Evolutionary conservation across 2,888 invertebrate genomes (phyloP).

Genomic region (Leptinotarsa rubiginosa): DNA sequence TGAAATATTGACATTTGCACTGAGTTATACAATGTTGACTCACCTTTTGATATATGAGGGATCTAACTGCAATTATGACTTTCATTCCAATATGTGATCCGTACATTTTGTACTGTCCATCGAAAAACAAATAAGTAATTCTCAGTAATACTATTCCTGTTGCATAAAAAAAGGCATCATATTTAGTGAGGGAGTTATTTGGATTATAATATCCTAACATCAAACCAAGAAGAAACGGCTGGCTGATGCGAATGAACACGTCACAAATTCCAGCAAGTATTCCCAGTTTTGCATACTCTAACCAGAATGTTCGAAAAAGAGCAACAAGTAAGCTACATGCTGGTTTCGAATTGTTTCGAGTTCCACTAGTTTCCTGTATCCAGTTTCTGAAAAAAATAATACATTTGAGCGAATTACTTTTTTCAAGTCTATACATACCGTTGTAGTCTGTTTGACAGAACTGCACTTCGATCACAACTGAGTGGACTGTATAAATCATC

Average conservation of each 20-base stretch:
- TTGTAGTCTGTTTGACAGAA: conserved; percentile 63
- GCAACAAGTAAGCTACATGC: conserved; percentile 74
- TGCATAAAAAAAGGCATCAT: conserved; percentile 73
- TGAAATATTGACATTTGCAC: too few relatives aligned
- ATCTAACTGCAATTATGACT: conserved; percentile 82
- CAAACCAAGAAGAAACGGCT: conserved; percentile 74
- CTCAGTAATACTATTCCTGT: conserved; percentile 69
- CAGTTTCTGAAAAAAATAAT: conserved; percentile 70
- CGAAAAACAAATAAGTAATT: conserved; percentile 69
- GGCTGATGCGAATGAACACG: conserved; percentile 70
- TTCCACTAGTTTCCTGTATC: conserved; percentile 72
- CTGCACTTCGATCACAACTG: conserved; percentile 62
- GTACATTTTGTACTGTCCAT: conserved; percentile 74
- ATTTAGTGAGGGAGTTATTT: conserved; percentile 65
- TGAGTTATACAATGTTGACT: conserved; percentile 35
- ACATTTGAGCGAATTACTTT: background rate
- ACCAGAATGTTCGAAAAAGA: conserved; percentile 75
- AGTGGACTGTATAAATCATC: conserved; percentile 67
- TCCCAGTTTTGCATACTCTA: conserved; percentile 72
- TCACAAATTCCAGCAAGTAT: conserved; percentile 72
- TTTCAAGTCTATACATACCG: conserved; percentile 44
- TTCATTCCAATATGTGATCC: conserved; percentile 81
- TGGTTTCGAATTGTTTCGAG: conserved; percentile 64
- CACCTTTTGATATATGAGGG: conserved; percentile 86
- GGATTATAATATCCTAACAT: conserved; percentile 74